These are phyloP conservation scores for Sebastes kiyomatsui DNA, from an alignment of 2,797 vertebrate genomes.

Conservation along the genomic window DNA sequence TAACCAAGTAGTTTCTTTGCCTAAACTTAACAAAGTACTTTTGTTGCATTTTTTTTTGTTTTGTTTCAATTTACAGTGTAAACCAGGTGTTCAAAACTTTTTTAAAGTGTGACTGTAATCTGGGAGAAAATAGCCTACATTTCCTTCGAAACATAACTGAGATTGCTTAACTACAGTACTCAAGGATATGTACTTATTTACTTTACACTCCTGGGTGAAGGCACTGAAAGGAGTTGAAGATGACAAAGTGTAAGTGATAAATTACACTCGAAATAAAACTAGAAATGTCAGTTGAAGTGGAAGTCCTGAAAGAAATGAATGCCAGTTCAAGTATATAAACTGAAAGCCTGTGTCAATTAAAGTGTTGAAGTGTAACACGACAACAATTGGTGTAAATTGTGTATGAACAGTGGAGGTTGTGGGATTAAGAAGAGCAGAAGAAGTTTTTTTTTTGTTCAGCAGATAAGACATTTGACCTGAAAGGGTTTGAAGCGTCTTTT, in stretches of 20 bases:
- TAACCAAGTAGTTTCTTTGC: too few species aligned
- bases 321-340: background rate
- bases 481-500: background rate
- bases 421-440: background rate
- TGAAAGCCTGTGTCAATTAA: background rate
- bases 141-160: too few species aligned
- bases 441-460: background rate
- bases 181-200: too few species aligned
- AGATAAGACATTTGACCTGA: background rate
- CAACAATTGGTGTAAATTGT: background rate
- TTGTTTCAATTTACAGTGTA: too few species aligned
- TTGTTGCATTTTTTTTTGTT: too few species aligned
- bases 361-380: background rate
- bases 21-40: too few species aligned
- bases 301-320: background rate
- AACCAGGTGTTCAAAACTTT: too few species aligned
- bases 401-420: background rate
- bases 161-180: too few species aligned
- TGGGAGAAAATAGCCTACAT: too few species aligned
- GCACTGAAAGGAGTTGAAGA: background rate
- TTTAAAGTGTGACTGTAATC: too few species aligned
- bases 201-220: background rate
- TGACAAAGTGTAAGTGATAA: background rate
- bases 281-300: background rate
- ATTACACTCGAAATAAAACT: background rate